Percentiles rank a stretch among this genome's conserved stretches.
Evolutionary conservation across 1,140 invertebrate species (phyloP).

Genomic region (Apocrypta bakeri): DNA sequence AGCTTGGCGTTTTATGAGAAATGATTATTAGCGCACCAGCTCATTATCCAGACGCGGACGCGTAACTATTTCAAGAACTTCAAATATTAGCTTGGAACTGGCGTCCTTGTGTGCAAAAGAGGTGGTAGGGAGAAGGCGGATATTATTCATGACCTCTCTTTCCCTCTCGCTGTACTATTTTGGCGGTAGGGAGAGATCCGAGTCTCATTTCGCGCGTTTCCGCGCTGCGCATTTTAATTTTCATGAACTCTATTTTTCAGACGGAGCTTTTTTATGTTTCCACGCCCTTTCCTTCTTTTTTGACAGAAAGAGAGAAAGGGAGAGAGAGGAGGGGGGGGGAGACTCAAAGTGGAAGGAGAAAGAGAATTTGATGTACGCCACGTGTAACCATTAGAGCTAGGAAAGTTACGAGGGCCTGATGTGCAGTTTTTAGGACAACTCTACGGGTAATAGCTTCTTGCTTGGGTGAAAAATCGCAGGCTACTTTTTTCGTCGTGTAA

Average conservation of each 20-base stretch:
- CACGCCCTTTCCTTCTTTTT: background rate
- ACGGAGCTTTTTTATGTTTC: too few species aligned
- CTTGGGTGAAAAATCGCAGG: too few species aligned
- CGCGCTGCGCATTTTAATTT: background rate
- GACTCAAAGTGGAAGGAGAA: too few species aligned
- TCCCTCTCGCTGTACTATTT: background rate
- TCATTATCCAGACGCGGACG: slow-evolving; percentile 54
- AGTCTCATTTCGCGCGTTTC: background rate
- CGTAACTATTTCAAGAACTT: slow-evolving; percentile 60
- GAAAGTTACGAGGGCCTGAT: too few species aligned
- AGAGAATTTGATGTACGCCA: background rate
- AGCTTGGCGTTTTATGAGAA: slow-evolving; percentile 41
- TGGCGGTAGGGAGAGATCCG: background rate
- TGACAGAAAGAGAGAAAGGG: too few species aligned
- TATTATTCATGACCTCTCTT: background rate
- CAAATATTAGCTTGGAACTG: slow-evolving; percentile 58
- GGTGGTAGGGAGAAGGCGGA: background rate
- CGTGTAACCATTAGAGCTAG: too few species aligned
- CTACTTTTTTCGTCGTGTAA: too few species aligned
- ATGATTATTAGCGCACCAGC: slow-evolving; percentile 58
- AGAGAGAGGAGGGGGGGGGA: background rate
- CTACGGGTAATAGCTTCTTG: too few species aligned
- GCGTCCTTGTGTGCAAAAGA: background rate
- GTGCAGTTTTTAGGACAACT: too few species aligned
- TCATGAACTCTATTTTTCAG: background rate